Evolutionary conservation across 2,113 vertebrate species (phyloP).

Genomic region (Empidonax traillii): DNA sequence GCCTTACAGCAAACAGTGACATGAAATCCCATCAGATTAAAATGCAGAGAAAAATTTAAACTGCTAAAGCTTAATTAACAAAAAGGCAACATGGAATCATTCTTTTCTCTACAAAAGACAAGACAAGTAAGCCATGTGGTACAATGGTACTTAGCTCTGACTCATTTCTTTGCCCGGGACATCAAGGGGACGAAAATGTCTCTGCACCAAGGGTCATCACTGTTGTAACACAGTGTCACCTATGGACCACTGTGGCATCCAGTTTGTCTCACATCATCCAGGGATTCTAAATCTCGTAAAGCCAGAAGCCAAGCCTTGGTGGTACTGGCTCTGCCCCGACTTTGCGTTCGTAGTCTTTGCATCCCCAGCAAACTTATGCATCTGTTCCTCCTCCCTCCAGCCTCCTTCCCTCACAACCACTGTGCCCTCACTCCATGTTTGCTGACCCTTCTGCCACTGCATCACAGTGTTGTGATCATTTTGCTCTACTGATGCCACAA

Average conservation of each 20-base stretch:
- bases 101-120: background rate
- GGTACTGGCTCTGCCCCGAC: background rate
- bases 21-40: background rate
- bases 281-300: background rate
- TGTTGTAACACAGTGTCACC: background rate
- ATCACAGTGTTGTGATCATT: background rate
- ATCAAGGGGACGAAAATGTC: fast-evolving
- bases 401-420: background rate
- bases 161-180: background rate
- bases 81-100: background rate
- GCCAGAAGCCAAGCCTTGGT: fast-evolving
- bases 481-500: background rate
- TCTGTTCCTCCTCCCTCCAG: background rate
- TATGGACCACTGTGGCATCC: background rate
- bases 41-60: background rate
- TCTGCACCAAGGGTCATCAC: background rate
- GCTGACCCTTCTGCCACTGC: background rate
- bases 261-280: background rate
- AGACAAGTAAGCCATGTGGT: background rate
- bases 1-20: background rate
- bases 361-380: fast-evolving
- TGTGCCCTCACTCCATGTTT: fast-evolving
- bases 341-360: background rate
- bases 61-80: background rate
- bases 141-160: background rate